phyloP scores from a whole-genome alignment of 2,888 invertebrate species.

The Lordiphosa andalusiaca region DNA sequence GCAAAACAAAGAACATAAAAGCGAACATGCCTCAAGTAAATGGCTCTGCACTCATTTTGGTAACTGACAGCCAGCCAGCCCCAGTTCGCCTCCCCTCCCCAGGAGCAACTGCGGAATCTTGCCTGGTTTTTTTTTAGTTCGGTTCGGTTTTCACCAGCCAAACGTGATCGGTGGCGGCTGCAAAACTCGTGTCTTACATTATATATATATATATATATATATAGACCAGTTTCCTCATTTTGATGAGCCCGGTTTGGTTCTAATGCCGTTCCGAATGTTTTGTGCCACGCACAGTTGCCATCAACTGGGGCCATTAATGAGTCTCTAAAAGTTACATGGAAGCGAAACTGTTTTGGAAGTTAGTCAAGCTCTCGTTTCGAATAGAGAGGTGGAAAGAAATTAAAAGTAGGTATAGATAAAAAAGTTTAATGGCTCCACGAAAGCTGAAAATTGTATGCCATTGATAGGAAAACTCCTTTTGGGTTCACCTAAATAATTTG shows the following conservation, averaged over 20 bases:
- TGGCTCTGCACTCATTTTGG: constrained; percentile 75
- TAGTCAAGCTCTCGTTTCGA: too few relatives aligned
- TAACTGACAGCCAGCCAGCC: constrained; percentile 56
- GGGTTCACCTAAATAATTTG: too few relatives aligned
- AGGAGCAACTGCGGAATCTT: constrained; percentile 14
- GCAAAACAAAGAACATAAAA: constrained; percentile 22
- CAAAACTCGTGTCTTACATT: constrained; percentile 52
- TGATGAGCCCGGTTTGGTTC: constrained; percentile 42
- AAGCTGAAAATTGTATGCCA: too few relatives aligned
- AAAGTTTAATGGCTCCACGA: too few relatives aligned
- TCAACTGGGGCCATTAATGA: constrained; percentile 1
- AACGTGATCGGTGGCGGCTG: constrained; percentile 38
- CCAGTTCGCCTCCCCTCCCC: too few relatives aligned
- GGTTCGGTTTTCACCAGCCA: constrained; percentile 47
- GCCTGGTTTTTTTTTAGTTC: constrained; percentile 47
- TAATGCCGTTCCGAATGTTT: constrained; percentile 32
- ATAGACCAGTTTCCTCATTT: constrained; percentile 58
- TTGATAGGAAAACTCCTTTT: too few relatives aligned
- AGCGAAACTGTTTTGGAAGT: too few relatives aligned
- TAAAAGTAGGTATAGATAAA: too few relatives aligned
- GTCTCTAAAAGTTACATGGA: too few relatives aligned
- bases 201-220: constrained; percentile 32
- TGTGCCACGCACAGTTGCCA: constrained; percentile 40
- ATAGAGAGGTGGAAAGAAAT: too few relatives aligned
- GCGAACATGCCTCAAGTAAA: constrained; percentile 67